Base-by-base conservation (phyloP, 2,888 invertebrate genomes). In the Coelopa pilipes region DNA sequence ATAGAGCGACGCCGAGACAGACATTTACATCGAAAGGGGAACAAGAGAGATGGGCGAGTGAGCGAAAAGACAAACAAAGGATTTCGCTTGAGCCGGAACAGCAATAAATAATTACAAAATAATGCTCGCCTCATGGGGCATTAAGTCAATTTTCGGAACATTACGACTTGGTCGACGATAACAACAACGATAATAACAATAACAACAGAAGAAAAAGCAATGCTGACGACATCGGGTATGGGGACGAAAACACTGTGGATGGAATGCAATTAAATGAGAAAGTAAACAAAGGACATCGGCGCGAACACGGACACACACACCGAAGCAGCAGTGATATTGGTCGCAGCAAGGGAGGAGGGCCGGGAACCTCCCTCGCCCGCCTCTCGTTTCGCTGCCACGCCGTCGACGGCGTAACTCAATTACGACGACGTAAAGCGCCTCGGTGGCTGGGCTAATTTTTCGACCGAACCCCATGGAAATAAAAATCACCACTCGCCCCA, bases 61-160 rank as follows among this genome's bases (percentile, higher is more conserved):
- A 2, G 34, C 2, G 4, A 34, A 34, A 34, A 34, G 7, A 34
- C 34, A 34, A 34, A 34, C 34, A 34, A 34, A 34, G 34, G 34
- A 34, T 4, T 34, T 34, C 34, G 34, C 34, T 34, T 4, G 10
- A 57, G 21, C 57, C 57, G 34, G 34, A 34, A 34, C 17, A 49
- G 50, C 70, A 72, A 79, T 79, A 82, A 80, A 84, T 81, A 82
- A 80, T 83, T 79, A 82, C 83, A 81, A 80, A 82, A 82, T 83
- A 83, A 83, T 81, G 81, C 75, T 69, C 81, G 79, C 82, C 82
- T 80, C 82, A 82, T 80, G 81, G 80, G 82, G 7, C 81, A 82
- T 82, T 82, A 83, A 83, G 83, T 82, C 82, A 83, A 83, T 82
- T 83, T 82, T 72, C 55, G 78, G 78, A 79, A 82, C 82, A 82